phyloP scores from a whole-genome alignment of 2,888 invertebrate genomes.

The Macrophya annulata region DNA sequence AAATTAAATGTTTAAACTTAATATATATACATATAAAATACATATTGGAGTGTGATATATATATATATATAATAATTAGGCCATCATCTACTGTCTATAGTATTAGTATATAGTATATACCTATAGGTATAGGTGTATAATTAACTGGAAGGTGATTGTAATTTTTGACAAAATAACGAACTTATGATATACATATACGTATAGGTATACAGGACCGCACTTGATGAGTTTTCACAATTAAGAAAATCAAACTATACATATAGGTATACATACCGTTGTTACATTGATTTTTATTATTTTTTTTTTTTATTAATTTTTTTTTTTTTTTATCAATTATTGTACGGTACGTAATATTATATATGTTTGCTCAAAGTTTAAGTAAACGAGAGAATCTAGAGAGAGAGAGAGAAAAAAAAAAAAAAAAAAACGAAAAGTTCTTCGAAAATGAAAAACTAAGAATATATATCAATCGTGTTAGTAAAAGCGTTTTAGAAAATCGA shows the following conservation, averaged over 20 bases:
- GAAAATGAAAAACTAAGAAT: neutral
- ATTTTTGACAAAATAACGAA: neutral
- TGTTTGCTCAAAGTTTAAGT: neutral
- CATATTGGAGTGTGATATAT: conserved; percentile 29
- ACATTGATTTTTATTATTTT: neutral
- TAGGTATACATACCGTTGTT: neutral
- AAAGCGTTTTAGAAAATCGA: conserved; percentile 9
- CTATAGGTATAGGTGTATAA: neutral
- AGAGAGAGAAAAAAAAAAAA: neutral
- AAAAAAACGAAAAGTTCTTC: neutral
- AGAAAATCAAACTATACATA: neutral
- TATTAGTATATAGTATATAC: conserved; percentile 9
- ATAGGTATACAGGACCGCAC: neutral
- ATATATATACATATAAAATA: conserved; percentile 4
- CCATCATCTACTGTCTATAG: conserved; percentile 26
- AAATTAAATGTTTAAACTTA: conserved; percentile 5
- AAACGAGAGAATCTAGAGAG: neutral
- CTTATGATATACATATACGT: neutral
- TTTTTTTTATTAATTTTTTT: neutral
- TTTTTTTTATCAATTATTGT: neutral
- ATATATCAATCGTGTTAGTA: neutral
- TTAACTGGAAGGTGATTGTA: neutral
- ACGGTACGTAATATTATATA: neutral
- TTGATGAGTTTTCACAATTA: neutral
- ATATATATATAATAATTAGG: conserved; percentile 17